Evolutionary conservation across 2,113 vertebrate genomes (phyloP), one percentile per base, ranked within the genome.

Genomic region (Marmota flaviventris): DNA sequence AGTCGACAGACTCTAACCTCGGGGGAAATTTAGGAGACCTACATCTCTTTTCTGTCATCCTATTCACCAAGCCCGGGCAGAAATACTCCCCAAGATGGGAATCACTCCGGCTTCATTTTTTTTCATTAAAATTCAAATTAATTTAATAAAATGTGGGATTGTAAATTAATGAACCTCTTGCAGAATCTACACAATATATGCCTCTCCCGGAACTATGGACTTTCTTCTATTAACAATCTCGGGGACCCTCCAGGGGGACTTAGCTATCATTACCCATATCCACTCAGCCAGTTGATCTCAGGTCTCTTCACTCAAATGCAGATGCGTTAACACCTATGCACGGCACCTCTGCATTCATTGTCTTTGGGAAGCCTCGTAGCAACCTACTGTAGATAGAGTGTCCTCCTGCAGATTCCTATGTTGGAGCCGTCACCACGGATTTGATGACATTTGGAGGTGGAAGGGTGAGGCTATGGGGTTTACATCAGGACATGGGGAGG

Each of bases 91-190:
- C 85, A 96, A 89, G 88, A 94, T 6, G 85, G 93, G 96, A 98
- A 94, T 96, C 85, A 81, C 63, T 96, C 83, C 95, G 91, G 93
- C 97, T 98, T 98, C 92, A 76, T 37, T 89, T 56, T 70, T 45
- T 98, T 98, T 98, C 97, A 98, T 98, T 98, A 98, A 98, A 98
- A 98, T 98, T 98, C 96, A 98, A 98, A 98, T 98, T 98, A 98
- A 98, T 98, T 98, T 98, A 98, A 98, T 98, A 98, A 98, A 98
- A 98, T 96, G 85, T 95, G 72, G 97, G 97, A 98, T 92, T 97
- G 97, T 98, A 98, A 98, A 98, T 98, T 98, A 98, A 98, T 96
- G 97, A 99, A 97, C 84, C 89, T 96, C 97, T 98, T 95, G 53
- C 97, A 98, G 97, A 96, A 98, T 97, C 97, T 82, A 89, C 94